Percentiles rank a stretch among this genome's conserved stretches.
Conservation (phyloP, 2,888 invertebrate species). For the Emmelina monodactyla region DNA sequence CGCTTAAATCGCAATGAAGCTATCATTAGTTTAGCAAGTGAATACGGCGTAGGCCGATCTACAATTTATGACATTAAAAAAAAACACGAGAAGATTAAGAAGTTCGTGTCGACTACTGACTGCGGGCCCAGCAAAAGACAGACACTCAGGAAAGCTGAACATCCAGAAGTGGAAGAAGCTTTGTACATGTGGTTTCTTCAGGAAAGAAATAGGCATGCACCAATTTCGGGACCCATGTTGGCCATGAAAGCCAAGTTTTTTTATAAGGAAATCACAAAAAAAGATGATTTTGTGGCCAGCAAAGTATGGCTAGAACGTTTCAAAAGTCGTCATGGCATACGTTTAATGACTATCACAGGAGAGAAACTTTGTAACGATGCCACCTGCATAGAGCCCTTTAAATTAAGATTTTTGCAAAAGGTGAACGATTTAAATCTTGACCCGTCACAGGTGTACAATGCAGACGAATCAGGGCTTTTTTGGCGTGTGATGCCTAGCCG, state of each 20-base stretch:
- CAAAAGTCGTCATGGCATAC: constrained; percentile 23
- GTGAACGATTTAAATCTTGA: constrained; percentile 18
- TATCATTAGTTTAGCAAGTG: constrained; percentile 14
- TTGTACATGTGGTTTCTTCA: constrained; percentile 15
- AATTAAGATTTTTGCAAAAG: constrained; percentile 18
- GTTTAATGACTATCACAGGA: constrained; percentile 16
- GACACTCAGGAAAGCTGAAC: constrained; percentile 19
- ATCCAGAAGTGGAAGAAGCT: constrained; percentile 21
- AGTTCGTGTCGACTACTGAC: constrained; percentile 18
- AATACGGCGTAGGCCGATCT: constrained; percentile 15
- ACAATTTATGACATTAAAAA: constrained; percentile 13
- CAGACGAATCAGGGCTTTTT: constrained; percentile 14
- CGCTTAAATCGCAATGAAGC: constrained; percentile 14
- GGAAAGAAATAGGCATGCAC: constrained; percentile 18
- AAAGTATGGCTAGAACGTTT: constrained; percentile 26
- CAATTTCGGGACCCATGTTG: constrained; percentile 18
- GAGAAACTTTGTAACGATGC: constrained; percentile 18
- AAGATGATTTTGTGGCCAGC: constrained; percentile 19
- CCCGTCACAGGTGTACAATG: constrained; percentile 16
- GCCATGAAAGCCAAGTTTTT: constrained; percentile 18
- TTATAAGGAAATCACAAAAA: constrained; percentile 18
- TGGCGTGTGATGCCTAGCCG: constrained; percentile 8
- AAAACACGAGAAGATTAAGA: constrained; percentile 18
- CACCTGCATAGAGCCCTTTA: constrained; percentile 16
- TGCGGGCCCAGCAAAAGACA: constrained; percentile 18